Conservation (phyloP, 1,140 invertebrate genomes). For the Papilio aristodemus region DNA sequence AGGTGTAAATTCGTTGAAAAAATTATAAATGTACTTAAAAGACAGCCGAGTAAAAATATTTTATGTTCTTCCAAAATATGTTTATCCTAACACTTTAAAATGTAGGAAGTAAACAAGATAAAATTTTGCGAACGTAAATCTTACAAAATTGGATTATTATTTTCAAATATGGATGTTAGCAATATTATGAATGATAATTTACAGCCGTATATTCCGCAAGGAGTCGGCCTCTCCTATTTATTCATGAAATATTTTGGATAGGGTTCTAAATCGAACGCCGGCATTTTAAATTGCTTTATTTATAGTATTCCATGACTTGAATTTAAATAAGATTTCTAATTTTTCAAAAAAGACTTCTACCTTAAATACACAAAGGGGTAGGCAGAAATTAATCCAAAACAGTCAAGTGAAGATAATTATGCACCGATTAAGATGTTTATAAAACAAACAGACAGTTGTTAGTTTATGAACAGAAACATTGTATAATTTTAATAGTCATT, state of each 20-base stretch:
- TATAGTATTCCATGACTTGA: not conserved
- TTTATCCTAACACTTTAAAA: not conserved
- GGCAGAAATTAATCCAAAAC: too few species aligned
- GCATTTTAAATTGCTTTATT: slow-evolving; percentile 8
- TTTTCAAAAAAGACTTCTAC: not conserved
- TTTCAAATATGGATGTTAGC: slow-evolving; percentile 14
- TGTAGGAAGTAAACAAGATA: not conserved
- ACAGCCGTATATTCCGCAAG: slow-evolving; percentile 6
- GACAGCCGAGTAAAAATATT: too few species aligned
- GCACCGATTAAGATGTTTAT: too few species aligned
- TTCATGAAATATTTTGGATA: slow-evolving; percentile 14
- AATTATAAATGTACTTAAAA: too few species aligned
- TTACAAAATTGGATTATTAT: slow-evolving; percentile 14
- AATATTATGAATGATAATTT: slow-evolving; percentile 17
- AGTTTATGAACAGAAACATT: too few species aligned
- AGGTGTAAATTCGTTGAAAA: too few species aligned
- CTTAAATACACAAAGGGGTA: too few species aligned
- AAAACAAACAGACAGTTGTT: too few species aligned
- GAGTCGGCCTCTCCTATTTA: slow-evolving; percentile 6
- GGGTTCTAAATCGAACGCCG: slow-evolving; percentile 4
- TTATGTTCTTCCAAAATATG: not conserved
- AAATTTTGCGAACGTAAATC: slow-evolving; percentile 18
- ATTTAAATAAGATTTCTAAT: not conserved
- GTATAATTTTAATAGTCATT: too few species aligned
- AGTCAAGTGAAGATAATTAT: too few species aligned